Conservation (phyloP, 37 sponge, comb jelly and placozoan species). For the Cliona cf. orientalis region DNA sequence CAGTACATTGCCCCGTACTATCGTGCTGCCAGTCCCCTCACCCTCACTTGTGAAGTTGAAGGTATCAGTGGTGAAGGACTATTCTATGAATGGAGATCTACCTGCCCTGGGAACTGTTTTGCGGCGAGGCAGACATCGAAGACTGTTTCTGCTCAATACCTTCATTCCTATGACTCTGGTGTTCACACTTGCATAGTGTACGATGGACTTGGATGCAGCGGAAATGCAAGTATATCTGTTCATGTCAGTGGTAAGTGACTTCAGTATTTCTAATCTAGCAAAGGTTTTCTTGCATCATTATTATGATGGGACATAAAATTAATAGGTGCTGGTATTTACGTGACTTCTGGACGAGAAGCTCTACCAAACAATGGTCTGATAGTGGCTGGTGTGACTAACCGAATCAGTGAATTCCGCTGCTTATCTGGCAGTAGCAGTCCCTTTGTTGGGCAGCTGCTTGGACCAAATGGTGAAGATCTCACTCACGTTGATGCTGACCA, state of each 20-base stretch:
- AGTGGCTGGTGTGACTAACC: neutral
- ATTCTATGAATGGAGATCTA: neutral
- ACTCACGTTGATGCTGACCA: neutral
- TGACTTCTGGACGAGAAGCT: neutral
- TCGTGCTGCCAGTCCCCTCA: neutral
- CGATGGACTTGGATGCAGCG: neutral
- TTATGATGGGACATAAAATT: neutral
- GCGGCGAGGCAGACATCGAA: neutral
- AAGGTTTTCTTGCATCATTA: neutral
- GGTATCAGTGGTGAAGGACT: neutral
- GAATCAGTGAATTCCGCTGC: conserved; percentile 3
- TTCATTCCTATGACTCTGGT: neutral
- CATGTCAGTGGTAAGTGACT: neutral
- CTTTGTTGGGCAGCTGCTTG: neutral
- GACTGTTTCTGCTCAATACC: neutral
- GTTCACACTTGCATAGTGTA: neutral
- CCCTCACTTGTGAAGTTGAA: neutral
- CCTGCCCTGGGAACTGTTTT: neutral
- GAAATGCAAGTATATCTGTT: neutral
- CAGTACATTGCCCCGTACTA: neutral
- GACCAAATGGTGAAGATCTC: neutral
- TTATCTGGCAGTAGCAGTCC: neutral
- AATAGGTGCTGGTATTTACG: conserved; percentile 14
- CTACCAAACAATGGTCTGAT: neutral
- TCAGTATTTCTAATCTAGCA: no score